Evolutionary conservation across 2,888 invertebrate species (phyloP), one percentile per base, ranked within the genome.

Genomic region (Nebria brevicollis): DNA sequence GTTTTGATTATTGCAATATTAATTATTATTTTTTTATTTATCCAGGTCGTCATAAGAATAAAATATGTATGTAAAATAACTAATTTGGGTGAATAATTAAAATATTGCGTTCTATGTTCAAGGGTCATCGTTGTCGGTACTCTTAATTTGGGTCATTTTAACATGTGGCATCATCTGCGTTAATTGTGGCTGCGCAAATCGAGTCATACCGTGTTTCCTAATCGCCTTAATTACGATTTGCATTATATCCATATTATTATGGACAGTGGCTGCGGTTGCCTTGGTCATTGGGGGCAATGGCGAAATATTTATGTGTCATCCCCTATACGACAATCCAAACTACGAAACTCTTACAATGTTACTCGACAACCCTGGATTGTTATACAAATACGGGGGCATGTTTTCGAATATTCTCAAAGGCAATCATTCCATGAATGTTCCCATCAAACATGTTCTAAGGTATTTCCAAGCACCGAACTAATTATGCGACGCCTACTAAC

Each of bases 291-390:
- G 94, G 15, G 93, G 92, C 20, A 94, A 94, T 86, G 92, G 92
- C 15, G 93, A 94, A 88, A 91, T 93, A 81, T 92, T 95, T 85
- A 89, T 95, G 0, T 96, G 95, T 85, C 93, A 94, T 80, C 93
- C 95, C 0, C 89, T 96, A 66, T 93, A 94, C 89, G 94, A 93
- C 83, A 89, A 92, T 81, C 92, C 93, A 0, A 90, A 93, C 83
- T 95, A 93, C 86, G 89, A 89, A 43, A 91, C 92, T 13, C 88
- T 95, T 70, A 91, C 93, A 80, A 91, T 92, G 83, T 90, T 95
- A 42, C 89, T 95, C 82, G 95, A 95, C 85, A 89, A 91, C 78
- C 93, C 93, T 0, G 94, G 94, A 13, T 91, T 93, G 77, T 88
- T 94, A 0, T 91, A 92, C 85, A 90, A 90, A 8, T 90, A 91